Evolutionary conservation across 1,140 invertebrate genomes (phyloP).

Genomic region (Venturia canescens): DNA sequence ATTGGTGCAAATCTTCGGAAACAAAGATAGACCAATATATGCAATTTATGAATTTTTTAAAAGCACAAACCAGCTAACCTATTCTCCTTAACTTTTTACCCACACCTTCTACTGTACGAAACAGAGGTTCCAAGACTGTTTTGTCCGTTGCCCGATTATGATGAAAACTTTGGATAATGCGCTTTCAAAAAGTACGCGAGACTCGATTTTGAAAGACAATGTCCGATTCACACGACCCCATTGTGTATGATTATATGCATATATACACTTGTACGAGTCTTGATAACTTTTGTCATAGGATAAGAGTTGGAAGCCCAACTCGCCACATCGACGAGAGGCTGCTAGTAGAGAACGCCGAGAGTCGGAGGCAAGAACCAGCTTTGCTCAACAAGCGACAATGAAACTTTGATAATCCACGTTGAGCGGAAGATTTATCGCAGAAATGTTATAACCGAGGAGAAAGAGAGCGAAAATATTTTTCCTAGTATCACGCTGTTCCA

Average conservation of each 20-base stretch:
- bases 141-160: neutral
- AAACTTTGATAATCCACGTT: slow-evolving; percentile 58
- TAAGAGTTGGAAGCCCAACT: neutral
- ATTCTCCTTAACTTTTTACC: too few relatives aligned
- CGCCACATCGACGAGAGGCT: slow-evolving; percentile 8
- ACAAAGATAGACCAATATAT: too few relatives aligned
- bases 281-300: slow-evolving; percentile 3
- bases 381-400: slow-evolving; percentile 44
- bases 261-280: neutral
- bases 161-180: slow-evolving; percentile 7
- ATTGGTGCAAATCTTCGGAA: too few relatives aligned
- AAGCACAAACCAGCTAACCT: too few relatives aligned
- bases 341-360: neutral
- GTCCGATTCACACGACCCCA: neutral
- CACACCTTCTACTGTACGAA: neutral
- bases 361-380: neutral
- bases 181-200: slow-evolving; percentile 5
- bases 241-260: neutral
- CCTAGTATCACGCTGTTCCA: slow-evolving; percentile 40
- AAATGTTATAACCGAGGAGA: slow-evolving; percentile 48
- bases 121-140: neutral
- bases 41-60: too few relatives aligned
- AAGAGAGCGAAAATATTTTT: slow-evolving; percentile 28
- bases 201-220: slow-evolving; percentile 14
- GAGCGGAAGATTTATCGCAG: slow-evolving; percentile 56